Base-by-base conservation (phyloP, 2,797 vertebrate genomes). In the Crenichthys baileyi region DNA sequence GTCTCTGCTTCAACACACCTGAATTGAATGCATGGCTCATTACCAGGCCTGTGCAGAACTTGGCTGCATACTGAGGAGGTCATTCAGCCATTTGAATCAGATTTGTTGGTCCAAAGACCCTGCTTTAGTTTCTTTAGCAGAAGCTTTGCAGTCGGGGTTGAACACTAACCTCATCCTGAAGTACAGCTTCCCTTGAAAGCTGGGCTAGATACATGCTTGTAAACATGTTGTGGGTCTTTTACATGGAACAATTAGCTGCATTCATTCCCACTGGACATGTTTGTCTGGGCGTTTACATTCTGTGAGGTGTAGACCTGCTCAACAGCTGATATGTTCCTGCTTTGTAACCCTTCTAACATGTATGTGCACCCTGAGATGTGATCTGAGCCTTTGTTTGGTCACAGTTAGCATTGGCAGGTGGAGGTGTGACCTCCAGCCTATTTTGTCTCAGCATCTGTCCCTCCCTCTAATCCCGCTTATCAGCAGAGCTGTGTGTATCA, bases 391-490 rank as follows among this genome's bases (percentile, higher is more conserved):
- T 94, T 93, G 93, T 94, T 88, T 89, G 89, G 85, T 78, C 90
- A 79, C 71, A 68, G 88, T 82, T 88, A 79, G 84, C 85, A 79
- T 51, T 84, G 82, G 81, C 89, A 90, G 92, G 90, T 84, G 87
- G 90, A 94, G 94, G 94, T 94, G 92, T 94, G 92, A 94, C 94
- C 94, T 94, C 88, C 91, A 92, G 92, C 90, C 92, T 94, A 88
- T 94, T 94, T 91, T 89, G 92, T 95, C 93, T 93, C 83, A 86
- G 90, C 94, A 94, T 95, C 91, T 95, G 94, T 93, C 93, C 92
- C 90, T 94, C 91, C 88, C 88, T 90, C 91, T 95, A 95, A 94
- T 95, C 94, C 92, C 72, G 86, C 92, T 94, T 94, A 94, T 94
- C 91, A 94, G 86, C 91, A 85, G 88, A 90, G 91, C 93, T 90